phyloP scores from a whole-genome alignment of 1,140 invertebrate genomes.

The Chironomus tepperi region DNA sequence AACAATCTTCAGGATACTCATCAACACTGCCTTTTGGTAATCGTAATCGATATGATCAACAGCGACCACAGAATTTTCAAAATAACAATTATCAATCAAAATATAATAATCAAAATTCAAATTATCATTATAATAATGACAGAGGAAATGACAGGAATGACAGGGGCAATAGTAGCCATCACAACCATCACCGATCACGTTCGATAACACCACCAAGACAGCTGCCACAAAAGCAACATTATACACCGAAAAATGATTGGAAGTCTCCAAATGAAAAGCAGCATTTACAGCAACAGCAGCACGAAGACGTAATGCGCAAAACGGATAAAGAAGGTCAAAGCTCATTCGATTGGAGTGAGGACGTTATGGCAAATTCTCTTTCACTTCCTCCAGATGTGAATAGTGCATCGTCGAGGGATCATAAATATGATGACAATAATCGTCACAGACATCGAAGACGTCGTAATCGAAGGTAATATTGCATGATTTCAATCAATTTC shows the following conservation, averaged over 20 bases:
- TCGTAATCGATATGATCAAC: neutral
- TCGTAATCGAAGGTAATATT: constrained; percentile 5
- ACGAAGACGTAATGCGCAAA: neutral
- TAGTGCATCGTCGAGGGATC: neutral
- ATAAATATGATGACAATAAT: constrained; percentile 17
- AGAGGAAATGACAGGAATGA: neutral
- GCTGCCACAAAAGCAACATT: neutral
- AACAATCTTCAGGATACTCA: neutral
- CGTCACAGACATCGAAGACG: neutral
- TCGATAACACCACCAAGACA: neutral
- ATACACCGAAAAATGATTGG: neutral
- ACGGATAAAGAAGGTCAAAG: neutral
- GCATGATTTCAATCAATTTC: neutral
- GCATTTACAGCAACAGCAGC: neutral
- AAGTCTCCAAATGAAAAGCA: constrained; percentile 4
- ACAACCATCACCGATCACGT: neutral
- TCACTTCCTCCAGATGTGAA: neutral
- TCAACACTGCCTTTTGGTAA: neutral
- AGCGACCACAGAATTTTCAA: neutral
- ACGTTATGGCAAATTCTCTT: neutral
- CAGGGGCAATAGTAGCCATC: neutral
- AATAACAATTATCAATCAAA: constrained; percentile 18
- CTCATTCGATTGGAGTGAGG: neutral
- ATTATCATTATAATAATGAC: neutral
- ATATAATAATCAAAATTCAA: constrained; percentile 20